Conservation (phyloP, 2,797 vertebrate species). For the Melanotaenia nigrans region DNA sequence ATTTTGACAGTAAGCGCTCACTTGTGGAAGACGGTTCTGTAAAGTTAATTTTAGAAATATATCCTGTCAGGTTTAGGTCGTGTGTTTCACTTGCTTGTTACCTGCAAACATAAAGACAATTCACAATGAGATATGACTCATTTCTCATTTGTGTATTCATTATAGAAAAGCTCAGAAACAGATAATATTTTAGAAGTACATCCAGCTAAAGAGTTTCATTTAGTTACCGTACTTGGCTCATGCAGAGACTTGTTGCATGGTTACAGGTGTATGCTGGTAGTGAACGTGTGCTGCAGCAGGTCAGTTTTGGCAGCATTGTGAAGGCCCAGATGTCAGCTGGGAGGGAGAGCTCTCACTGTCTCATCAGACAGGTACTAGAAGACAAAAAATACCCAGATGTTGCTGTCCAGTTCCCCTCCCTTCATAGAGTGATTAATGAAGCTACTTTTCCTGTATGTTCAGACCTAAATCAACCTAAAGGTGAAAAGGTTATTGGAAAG, state of each 20-base stretch:
- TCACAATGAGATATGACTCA: neutral
- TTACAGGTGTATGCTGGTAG: conserved; percentile 64
- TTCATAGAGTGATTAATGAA: conserved; percentile 15
- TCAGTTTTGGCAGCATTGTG: conserved; percentile 76
- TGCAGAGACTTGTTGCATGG: conserved; percentile 62
- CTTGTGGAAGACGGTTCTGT: neutral
- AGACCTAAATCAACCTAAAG: neutral
- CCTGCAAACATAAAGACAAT: neutral
- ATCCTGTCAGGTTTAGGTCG: neutral
- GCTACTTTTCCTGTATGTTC: conserved; percentile 12
- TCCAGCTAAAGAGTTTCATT: neutral
- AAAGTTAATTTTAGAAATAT: too few species aligned
- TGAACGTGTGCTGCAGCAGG: conserved; percentile 55
- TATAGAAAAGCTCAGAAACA: neutral
- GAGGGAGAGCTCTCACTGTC: conserved; percentile 79
- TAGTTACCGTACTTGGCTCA: conserved; percentile 28
- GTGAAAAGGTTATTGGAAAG: too few species aligned
- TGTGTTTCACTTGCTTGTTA: neutral
- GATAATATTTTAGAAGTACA: neutral
- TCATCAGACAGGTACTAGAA: conserved; percentile 79
- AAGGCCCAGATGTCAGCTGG: conserved; percentile 76
- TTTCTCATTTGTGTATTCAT: neutral
- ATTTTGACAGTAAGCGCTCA: neutral
- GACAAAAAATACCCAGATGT: conserved; percentile 8
- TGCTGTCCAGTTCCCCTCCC: neutral